Percentiles rank a stretch among this genome's conserved stretches.
Evolutionary conservation across 2,797 vertebrate species (phyloP).

Genomic region (Takifugu rubripes): DNA sequence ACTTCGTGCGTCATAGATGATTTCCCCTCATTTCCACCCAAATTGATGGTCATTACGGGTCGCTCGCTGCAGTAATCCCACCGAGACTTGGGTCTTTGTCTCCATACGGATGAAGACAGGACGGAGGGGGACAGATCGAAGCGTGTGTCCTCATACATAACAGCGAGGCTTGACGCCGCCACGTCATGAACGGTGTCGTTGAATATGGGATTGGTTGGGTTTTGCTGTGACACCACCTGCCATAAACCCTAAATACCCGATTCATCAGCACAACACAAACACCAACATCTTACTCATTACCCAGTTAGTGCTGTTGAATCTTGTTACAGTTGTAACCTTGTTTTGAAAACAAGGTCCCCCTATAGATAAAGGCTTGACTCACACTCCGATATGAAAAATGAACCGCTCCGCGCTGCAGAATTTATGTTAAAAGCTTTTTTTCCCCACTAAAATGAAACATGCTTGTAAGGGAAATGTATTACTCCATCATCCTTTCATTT

Average conservation of each 20-base stretch:
- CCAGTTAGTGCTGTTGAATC: no score
- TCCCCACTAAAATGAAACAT: background rate
- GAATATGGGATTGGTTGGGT: no score
- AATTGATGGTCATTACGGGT: constrained; percentile 5
- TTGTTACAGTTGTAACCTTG: no score
- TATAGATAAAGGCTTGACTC: no score
- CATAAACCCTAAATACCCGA: background rate
- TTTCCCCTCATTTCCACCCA: constrained; percentile 9
- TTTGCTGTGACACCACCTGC: no score
- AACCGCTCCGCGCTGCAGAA: background rate
- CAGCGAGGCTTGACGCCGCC: no score
- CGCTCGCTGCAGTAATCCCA: constrained; percentile 3
- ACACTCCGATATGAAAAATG: no score
- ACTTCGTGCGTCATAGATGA: constrained; percentile 4
- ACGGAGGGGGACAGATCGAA: constrained; percentile 5
- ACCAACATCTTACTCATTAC: no score
- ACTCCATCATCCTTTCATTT: constrained; percentile 25
- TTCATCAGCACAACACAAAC: no score
- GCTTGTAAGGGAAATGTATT: background rate
- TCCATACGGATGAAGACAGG: constrained; percentile 10
- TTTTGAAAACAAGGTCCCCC: no score
- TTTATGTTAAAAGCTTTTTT: background rate
- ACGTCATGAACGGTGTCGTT: no score
- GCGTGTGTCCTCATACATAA: constrained; percentile 12
- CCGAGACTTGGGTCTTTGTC: constrained; percentile 4